Evolutionary conservation across 2,113 vertebrate genomes (phyloP), one percentile per base, ranked within the genome.

Genomic region (Nymphicus hollandicus): DNA sequence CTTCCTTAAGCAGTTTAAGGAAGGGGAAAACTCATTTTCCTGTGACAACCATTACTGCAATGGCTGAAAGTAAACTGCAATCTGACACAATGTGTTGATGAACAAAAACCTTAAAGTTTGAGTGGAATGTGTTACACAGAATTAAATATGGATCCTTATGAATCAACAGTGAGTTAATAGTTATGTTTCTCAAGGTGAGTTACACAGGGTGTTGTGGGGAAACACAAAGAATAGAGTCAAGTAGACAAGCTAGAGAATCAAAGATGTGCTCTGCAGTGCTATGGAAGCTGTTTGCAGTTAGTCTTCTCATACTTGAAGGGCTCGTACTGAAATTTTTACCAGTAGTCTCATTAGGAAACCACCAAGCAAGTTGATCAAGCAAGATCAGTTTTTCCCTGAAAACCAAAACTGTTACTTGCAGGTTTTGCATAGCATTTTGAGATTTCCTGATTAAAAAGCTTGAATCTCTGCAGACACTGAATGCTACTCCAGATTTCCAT

Each of bases 141-240:
- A 97, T 98, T 97, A 97, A 97, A 95, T 97, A 97, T 94, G 81
- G 91, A 97, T 96, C 73, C 81, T 91, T 90, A 82, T 43, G 95
- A 98, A 98, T 98, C 97, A 94, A 97, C 95, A 96, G 53, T 63
- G 73, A 97, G 86, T 46, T 47, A 79, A 88, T 94, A 97, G 97
- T 97, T 95, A 96, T 9, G 47, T 96, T 97, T 95, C 93, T 96
- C 86, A 97, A 94, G 96, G 93, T 97, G 97, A 96, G 88, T 97
- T 97, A 97, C 72, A 46, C 88, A 97, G 68, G 53, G 60, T 88
- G 46, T 74, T 92, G 74, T 87, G 41, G 97, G 63, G 35, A 87
- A 65, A 89, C 81, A 85, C 47, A 95, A 55, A 50, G 58, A 95
- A 93, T 16, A 73, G 58, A 93, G 89, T 84, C 56, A 91, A 92